A percentile compares a stretch with the other conserved stretches of the same genome.
These are phyloP conservation scores for Poliocrania exsul DNA, from an alignment of 2,797 vertebrate species.

Conservation along the genomic window DNA sequence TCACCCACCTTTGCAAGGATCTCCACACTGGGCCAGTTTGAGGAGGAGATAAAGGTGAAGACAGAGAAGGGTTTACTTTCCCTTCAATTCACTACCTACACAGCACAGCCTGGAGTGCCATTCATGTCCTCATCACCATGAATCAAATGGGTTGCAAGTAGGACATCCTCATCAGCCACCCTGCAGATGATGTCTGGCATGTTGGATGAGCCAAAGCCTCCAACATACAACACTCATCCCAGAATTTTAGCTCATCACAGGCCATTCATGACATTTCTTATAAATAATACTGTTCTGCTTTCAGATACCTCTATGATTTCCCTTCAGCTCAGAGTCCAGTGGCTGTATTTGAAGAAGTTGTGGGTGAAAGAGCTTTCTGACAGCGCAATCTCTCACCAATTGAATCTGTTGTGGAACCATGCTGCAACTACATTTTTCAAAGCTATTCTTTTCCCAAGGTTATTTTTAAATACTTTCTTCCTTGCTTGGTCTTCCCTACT, in stretches of 20 bases:
- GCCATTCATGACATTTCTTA: background rate
- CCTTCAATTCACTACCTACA: background rate
- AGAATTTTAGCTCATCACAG: background rate
- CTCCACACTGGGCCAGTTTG: background rate
- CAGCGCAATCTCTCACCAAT: background rate
- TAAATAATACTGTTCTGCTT: background rate
- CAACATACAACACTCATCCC: background rate
- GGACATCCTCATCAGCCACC: background rate
- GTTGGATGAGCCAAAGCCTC: background rate
- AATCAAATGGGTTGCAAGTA: background rate
- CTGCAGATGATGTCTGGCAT: background rate
- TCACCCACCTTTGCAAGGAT: background rate
- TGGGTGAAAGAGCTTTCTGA: background rate
- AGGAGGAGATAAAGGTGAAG: background rate
- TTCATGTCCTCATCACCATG: background rate
- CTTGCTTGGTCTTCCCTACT: background rate
- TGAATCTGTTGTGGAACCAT: background rate
- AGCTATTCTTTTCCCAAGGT: background rate
- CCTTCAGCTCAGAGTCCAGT: background rate
- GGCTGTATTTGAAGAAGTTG: background rate
- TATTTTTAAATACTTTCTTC: background rate
- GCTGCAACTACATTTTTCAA: background rate
- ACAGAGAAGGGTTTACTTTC: background rate
- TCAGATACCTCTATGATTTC: background rate
- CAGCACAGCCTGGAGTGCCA: fast-evolving